Base-by-base conservation (phyloP, 35 echinoderm and acorn worm genomes). In the Holothuria glaberrima region DNA sequence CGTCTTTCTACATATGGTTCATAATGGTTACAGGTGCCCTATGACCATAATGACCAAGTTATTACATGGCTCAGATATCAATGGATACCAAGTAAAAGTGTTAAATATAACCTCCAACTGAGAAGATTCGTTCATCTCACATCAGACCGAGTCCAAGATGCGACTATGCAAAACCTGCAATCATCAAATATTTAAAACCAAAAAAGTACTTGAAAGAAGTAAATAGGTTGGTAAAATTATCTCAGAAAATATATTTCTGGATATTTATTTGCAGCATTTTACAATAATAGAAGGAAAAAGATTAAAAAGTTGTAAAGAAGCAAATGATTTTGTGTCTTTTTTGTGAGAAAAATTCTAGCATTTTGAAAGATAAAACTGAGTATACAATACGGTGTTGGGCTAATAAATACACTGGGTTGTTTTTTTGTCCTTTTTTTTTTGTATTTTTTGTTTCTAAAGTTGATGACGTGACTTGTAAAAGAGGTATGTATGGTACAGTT, bases 191-290 rank as follows among this genome's bases (percentile, higher is more conserved):
- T n/a, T n/a, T n/a, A n/a, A n/a, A n/a, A n/a, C n/a, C n/a, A 22
- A 46, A 20, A 79, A 9, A 45, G 45, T 4, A 79, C 22, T 30
- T 16, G 34, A 30, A 31, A 80, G 4, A 80, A 9, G n/a, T 38
- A 12, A 25, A 48, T 59, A 61, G 19, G 28, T 59, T 61, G 46
- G 56, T 54, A 48, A 83, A 83, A 83, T 83, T 83, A 83, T 83
- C 79, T 83, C 79, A 83, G 79, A 83, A 83, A 83, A 83, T 83
- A 83, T 83, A 83, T 83, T 83, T 83, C 79, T 83, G 79, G 79
- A 83, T 83, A 83, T 26, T 83, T 54, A 83, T 83, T 83, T 83
- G 79, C 79, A 83, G 79, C 79, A 83, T 83, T 83, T 83, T 83
- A 83, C 79, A 83, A 67, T 83, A 83, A 83, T 83, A 83, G 58